These are phyloP conservation scores for Tachina fera DNA, from an alignment of 2,888 invertebrate genomes.

Conservation along the genomic window DNA sequence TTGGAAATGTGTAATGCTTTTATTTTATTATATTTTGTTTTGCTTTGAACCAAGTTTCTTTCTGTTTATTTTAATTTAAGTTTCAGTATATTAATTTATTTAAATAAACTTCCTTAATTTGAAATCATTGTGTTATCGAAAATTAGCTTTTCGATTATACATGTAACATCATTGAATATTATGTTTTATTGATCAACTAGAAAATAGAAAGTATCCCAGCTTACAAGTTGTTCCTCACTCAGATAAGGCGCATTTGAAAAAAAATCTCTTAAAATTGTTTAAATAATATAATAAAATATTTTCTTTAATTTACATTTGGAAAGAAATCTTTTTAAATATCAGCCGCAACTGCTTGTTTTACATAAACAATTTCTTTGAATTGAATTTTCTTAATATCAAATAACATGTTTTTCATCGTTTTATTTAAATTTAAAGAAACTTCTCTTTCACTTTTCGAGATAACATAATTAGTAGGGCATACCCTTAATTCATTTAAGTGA, in stretches of 20 bases:
- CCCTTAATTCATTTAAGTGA: not conserved
- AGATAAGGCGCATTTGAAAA: not conserved
- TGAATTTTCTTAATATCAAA: not conserved
- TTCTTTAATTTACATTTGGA: not conserved
- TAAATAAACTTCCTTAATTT: not conserved
- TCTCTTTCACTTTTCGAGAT: not conserved
- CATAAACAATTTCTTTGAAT: not conserved
- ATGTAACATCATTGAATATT: not conserved
- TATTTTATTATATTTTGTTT: too few species aligned
- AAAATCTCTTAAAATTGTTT: not conserved
- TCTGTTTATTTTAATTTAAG: not conserved
- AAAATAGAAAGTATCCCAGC: not conserved
- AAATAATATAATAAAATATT: not conserved
- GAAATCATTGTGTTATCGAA: not conserved
- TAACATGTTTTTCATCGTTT: not conserved
- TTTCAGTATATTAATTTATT: conserved; percentile 4
- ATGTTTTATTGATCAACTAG: not conserved
- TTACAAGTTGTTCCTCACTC: too few species aligned
- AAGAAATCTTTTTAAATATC: not conserved
- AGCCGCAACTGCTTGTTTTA: not conserved
- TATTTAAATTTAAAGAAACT: not conserved
- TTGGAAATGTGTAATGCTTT: not conserved
- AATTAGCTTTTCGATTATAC: not conserved
- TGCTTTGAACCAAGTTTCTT: not conserved
- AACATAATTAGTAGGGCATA: conserved; percentile 13